Conservation (phyloP, 2,888 invertebrate species). For the Tigriopus californicus region DNA sequence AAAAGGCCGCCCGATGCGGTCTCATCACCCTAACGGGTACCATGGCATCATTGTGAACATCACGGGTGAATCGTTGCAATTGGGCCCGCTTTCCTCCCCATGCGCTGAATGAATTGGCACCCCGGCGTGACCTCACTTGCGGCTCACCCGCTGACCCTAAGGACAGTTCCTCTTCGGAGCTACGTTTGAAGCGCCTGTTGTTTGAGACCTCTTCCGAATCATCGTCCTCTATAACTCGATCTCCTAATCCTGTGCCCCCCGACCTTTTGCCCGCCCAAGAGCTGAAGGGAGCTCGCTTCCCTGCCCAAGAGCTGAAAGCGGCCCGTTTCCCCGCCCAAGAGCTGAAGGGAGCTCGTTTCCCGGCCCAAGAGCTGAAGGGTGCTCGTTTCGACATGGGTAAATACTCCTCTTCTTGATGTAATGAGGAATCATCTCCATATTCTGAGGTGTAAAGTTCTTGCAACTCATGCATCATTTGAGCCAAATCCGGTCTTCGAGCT, state of each 20-base stretch:
- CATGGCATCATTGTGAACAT: not conserved
- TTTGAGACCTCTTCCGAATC: not conserved
- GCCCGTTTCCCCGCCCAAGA: conserved; percentile 6
- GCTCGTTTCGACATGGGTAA: not conserved
- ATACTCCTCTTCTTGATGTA: no score
- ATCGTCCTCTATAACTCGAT: not conserved
- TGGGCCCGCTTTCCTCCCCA: conserved; percentile 1
- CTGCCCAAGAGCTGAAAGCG: not conserved
- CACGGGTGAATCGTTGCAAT: not conserved
- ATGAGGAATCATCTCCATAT: no score
- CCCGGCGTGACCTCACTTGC: not conserved
- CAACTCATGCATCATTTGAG: no score
- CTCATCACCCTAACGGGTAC: not conserved
- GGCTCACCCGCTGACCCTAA: not conserved
- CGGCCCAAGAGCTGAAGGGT: conserved; percentile 7
- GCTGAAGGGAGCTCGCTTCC: not conserved
- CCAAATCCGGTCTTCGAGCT: no score
- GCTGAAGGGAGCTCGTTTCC: not conserved
- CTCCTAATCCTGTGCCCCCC: not conserved
- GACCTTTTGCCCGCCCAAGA: conserved; percentile 1
- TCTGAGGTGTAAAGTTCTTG: no score
- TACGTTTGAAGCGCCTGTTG: not conserved
- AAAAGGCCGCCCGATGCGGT: not conserved
- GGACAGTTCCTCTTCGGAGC: not conserved
- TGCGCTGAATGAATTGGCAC: not conserved